Percentiles rank a stretch among this genome's conserved stretches.
Conservation (phyloP, 2,797 vertebrate genomes). For the Neomorphus geoffroyi region DNA sequence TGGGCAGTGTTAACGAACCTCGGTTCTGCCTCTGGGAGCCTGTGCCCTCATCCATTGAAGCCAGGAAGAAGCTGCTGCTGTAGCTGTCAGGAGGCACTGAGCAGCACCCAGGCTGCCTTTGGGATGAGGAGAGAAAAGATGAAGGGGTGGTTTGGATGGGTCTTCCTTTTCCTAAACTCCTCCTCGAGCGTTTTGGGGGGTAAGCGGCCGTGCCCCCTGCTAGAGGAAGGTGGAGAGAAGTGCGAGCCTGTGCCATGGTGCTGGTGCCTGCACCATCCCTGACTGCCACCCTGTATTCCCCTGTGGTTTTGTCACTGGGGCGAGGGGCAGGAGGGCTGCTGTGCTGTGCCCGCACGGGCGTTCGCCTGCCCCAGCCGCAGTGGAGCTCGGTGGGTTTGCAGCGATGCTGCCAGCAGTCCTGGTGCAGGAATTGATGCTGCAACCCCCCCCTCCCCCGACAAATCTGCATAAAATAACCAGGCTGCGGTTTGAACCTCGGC, state of each 20-base stretch:
- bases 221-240: not conserved
- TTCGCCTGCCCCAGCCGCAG: not conserved
- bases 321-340: not conserved
- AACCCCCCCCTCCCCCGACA: not conserved
- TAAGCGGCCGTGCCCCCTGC: no score
- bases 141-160: not conserved
- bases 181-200: not conserved
- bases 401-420: accelerated
- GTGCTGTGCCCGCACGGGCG: accelerated
- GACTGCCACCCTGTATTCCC: accelerated
- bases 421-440: not conserved
- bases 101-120: not conserved
- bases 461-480: slow-evolving; percentile 23
- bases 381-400: not conserved
- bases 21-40: accelerated
- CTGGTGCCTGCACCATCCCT: accelerated
- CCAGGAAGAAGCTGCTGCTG: not conserved
- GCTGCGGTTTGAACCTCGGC: slow-evolving; percentile 53
- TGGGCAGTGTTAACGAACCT: not conserved
- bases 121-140: not conserved
- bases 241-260: not conserved
- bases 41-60: not conserved
- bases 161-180: not conserved
- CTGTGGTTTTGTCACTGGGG: accelerated
- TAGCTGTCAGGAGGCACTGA: accelerated